Evolutionary conservation across 2,113 vertebrate genomes (phyloP).

Genomic region (Anhinga anhinga): DNA sequence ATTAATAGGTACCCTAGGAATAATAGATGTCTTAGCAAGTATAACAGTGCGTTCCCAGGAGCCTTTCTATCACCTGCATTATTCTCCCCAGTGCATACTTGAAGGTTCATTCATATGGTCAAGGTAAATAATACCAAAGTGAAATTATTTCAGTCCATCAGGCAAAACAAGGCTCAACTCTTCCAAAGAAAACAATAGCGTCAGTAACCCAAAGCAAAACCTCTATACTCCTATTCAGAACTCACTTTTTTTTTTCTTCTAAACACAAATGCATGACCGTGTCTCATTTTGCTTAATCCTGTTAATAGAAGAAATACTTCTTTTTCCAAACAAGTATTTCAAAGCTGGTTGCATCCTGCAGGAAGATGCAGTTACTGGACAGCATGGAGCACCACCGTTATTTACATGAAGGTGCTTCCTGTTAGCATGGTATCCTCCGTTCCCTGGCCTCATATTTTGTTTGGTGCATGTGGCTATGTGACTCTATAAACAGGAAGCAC

Average conservation of each 20-base stretch:
- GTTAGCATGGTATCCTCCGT: slow-evolving; percentile 4
- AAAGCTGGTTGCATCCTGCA: background rate
- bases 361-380: background rate
- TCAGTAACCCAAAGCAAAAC: background rate
- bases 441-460: background rate
- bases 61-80: background rate
- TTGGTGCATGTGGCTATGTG: background rate
- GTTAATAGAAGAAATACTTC: background rate
- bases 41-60: background rate
- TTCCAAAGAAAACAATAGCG: background rate
- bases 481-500: slow-evolving; percentile 58
- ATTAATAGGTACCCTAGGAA: background rate
- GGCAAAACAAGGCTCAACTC: background rate
- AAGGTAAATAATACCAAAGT: background rate
- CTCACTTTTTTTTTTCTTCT: background rate
- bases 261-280: background rate
- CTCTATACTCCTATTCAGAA: background rate
- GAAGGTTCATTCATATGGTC: background rate
- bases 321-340: slow-evolving; percentile 1
- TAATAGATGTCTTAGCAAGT: background rate
- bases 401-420: slow-evolving; percentile 46
- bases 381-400: background rate
- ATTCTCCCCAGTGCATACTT: background rate
- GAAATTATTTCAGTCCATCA: background rate
- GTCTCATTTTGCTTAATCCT: background rate